Evolutionary conservation across 1,140 invertebrate genomes (phyloP).

Genomic region (Temnothorax nylanderi): DNA sequence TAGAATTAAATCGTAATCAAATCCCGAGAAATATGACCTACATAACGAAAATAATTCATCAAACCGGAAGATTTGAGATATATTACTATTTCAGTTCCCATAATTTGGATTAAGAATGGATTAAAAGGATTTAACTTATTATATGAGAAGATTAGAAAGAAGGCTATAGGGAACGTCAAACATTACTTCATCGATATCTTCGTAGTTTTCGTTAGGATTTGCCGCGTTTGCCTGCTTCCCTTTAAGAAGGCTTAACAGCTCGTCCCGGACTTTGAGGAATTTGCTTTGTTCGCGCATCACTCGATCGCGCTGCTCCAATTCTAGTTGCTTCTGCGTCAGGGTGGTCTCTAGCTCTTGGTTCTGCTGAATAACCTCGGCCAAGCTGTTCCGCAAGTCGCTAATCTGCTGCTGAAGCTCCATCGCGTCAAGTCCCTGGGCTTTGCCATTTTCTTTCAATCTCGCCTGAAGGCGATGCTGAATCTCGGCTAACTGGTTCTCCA

Average conservation of each 20-base stretch:
- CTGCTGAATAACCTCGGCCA: slow-evolving; percentile 81
- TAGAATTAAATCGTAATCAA: not conserved
- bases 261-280: slow-evolving; percentile 85
- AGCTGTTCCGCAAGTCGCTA: slow-evolving; percentile 82
- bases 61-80: not conserved
- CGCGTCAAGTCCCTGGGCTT: slow-evolving; percentile 33
- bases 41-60: not conserved
- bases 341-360: slow-evolving; percentile 85
- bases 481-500: slow-evolving; percentile 69
- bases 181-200: slow-evolving; percentile 54
- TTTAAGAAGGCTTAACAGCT: slow-evolving; percentile 79
- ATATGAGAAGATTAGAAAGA: not conserved
- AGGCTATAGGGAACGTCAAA: not conserved
- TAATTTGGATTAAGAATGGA: not conserved
- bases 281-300: slow-evolving; percentile 85
- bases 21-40: not conserved
- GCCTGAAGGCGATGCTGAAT: slow-evolving; percentile 61
- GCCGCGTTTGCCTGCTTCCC: slow-evolving; percentile 48
- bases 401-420: slow-evolving; percentile 80
- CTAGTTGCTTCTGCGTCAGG: slow-evolving; percentile 84
- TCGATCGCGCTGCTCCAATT: slow-evolving; percentile 86
- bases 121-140: not conserved
- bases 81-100: not conserved
- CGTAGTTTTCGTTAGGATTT: slow-evolving; percentile 30
- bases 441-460: slow-evolving; percentile 68